Percentiles rank a stretch among this genome's conserved stretches.
phyloP scores from a whole-genome alignment of 2,113 vertebrate genomes.

The Antennarius striatus region DNA sequence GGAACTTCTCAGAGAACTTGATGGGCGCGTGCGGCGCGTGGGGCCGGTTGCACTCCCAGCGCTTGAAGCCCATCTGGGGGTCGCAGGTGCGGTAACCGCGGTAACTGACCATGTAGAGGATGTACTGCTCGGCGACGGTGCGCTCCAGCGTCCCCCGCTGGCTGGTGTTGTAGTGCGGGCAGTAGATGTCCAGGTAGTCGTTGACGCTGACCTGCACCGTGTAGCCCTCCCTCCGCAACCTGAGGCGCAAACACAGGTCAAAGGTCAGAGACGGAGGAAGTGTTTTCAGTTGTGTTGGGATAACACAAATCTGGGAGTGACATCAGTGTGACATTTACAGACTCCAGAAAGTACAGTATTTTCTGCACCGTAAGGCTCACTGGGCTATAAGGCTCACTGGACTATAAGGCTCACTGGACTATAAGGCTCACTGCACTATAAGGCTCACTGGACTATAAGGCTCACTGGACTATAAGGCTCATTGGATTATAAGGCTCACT shows the following conservation, averaged over 20 bases:
- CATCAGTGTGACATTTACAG: too few species aligned
- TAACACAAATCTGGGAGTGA: too few species aligned
- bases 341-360: too few species aligned
- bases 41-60: conserved; percentile 97
- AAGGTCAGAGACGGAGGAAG: not conserved
- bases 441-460: too few species aligned
- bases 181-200: conserved; percentile 98
- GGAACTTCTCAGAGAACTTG: conserved; percentile 99
- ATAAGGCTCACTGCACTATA: too few species aligned
- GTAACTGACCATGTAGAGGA: conserved; percentile 95
- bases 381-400: too few species aligned
- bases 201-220: conserved; percentile 95
- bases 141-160: conserved; percentile 81
- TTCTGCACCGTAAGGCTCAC: too few species aligned
- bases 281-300: too few species aligned
- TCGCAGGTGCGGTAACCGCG: conserved; percentile 91
- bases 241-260: conserved; percentile 45
- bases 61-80: conserved; percentile 91
- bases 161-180: conserved; percentile 89
- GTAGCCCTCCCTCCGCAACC: conserved; percentile 90
- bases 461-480: too few species aligned
- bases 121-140: conserved; percentile 87
- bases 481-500: too few species aligned
- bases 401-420: too few species aligned
- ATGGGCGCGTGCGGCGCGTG: conserved; percentile 93